These are phyloP conservation scores for Athetis lepigone DNA, from an alignment of 2,888 invertebrate species.

Conservation along the genomic window DNA sequence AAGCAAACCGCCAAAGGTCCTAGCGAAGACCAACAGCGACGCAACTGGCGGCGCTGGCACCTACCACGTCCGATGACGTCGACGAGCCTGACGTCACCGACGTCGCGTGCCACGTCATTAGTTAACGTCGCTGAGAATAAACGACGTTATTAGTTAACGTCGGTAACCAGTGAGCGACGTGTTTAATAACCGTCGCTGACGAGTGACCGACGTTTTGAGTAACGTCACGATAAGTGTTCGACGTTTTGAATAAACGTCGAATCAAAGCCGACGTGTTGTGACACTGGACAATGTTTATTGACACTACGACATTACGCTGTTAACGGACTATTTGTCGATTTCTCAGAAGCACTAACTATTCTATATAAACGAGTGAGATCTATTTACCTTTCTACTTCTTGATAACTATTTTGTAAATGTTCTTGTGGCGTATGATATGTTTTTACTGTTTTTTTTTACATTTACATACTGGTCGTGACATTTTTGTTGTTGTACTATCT, in stretches of 20 bases:
- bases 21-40: conserved; percentile 85
- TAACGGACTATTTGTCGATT: conserved; percentile 40
- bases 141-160: conserved; percentile 12
- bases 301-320: conserved; percentile 33
- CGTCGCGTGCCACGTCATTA: conserved; percentile 72
- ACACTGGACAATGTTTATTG: conserved; percentile 45
- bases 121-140: conserved; percentile 63
- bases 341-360: conserved; percentile 48
- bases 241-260: conserved; percentile 11
- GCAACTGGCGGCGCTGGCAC: conserved; percentile 73
- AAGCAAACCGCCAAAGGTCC: conserved; percentile 78
- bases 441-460: no score
- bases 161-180: no score
- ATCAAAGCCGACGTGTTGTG: conserved; percentile 37
- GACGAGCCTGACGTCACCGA: conserved; percentile 63
- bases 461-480: no score
- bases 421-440: conserved; percentile 42
- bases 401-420: conserved; percentile 34
- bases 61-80: conserved; percentile 68
- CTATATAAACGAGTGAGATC: conserved; percentile 45
- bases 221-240: not conserved
- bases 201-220: conserved; percentile 1
- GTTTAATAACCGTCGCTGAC: conserved; percentile 1
- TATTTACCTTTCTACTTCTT: conserved; percentile 52
- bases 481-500: no score